Percentiles rank a stretch among this genome's conserved stretches.
Conservation (phyloP, 1,140 invertebrate species). For the Saxidomus purpurata region DNA sequence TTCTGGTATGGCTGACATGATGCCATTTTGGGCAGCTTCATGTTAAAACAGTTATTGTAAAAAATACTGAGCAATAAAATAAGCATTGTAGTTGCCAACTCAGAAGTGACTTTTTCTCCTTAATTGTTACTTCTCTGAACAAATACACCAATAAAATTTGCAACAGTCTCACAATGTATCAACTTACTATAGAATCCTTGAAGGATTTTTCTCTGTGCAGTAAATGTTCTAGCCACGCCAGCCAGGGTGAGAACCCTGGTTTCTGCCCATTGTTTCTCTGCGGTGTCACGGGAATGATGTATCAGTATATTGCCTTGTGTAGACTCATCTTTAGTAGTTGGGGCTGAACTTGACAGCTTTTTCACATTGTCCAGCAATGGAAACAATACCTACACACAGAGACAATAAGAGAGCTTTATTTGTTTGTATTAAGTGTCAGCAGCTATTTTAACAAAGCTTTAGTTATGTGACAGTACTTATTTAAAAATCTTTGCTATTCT, state of each 20-base stretch:
- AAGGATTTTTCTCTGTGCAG: slow-evolving; percentile 95
- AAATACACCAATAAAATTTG: too few relatives aligned
- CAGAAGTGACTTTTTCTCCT: too few relatives aligned
- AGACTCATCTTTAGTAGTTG: slow-evolving; percentile 96
- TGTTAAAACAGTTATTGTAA: too few relatives aligned
- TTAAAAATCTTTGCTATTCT: too few relatives aligned
- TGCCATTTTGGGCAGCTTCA: too few relatives aligned
- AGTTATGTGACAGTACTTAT: too few relatives aligned
- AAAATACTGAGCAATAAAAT: too few relatives aligned
- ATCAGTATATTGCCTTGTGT: slow-evolving; percentile 94
- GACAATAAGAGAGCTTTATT: neutral
- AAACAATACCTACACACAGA: slow-evolving; percentile 92
- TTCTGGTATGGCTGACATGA: too few relatives aligned
- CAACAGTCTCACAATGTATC: too few relatives aligned
- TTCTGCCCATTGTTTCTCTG: slow-evolving; percentile 99
- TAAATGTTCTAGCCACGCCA: slow-evolving; percentile 93
- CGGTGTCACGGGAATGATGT: slow-evolving; percentile 99
- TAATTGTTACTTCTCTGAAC: too few relatives aligned
- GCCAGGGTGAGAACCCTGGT: slow-evolving; percentile 95
- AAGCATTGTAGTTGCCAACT: too few relatives aligned
- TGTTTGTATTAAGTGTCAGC: neutral
- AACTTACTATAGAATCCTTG: slow-evolving; percentile 85
- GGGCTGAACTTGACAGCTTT: slow-evolving; percentile 95
- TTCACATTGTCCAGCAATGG: slow-evolving; percentile 97
- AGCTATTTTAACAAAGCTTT: too few relatives aligned